Conservation (phyloP, 2,113 vertebrate genomes). For the Paralichthys olivaceus region DNA sequence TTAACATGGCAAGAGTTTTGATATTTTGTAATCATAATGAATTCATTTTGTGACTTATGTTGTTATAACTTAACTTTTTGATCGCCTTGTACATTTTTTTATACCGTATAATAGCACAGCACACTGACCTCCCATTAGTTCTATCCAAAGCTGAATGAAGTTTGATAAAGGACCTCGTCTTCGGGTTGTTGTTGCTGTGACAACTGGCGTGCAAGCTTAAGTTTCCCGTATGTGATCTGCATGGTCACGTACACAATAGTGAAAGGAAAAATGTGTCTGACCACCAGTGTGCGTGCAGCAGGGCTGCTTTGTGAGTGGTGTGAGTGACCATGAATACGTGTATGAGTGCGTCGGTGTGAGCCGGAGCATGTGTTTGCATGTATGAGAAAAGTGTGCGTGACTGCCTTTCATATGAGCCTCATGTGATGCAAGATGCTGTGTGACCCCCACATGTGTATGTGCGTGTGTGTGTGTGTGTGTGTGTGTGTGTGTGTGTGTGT, state of each 20-base stretch:
- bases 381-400: constrained; percentile 58
- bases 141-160: constrained; percentile 2
- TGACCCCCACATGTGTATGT: not conserved
- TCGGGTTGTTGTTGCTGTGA: constrained; percentile 18
- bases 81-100: not conserved
- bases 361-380: constrained; percentile 65
- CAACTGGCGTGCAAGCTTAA: constrained; percentile 22
- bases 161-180: constrained; percentile 27
- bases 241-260: constrained; percentile 17
- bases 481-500: not conserved
- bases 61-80: not conserved
- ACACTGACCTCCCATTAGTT: constrained; percentile 15
- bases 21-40: not conserved
- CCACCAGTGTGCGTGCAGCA: constrained; percentile 33
- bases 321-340: constrained; percentile 56
- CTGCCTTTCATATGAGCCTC: constrained; percentile 61
- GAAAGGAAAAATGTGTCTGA: constrained; percentile 50
- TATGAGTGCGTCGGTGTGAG: constrained; percentile 32
- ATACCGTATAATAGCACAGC: not conserved
- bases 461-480: not conserved
- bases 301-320: constrained; percentile 31
- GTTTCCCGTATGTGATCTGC: constrained; percentile 24
- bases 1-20: not conserved
- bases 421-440: constrained; percentile 52
- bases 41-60: not conserved